These are phyloP conservation scores for Podarcis siculus DNA, from an alignment of 2,797 vertebrate species.

Conservation along the genomic window DNA sequence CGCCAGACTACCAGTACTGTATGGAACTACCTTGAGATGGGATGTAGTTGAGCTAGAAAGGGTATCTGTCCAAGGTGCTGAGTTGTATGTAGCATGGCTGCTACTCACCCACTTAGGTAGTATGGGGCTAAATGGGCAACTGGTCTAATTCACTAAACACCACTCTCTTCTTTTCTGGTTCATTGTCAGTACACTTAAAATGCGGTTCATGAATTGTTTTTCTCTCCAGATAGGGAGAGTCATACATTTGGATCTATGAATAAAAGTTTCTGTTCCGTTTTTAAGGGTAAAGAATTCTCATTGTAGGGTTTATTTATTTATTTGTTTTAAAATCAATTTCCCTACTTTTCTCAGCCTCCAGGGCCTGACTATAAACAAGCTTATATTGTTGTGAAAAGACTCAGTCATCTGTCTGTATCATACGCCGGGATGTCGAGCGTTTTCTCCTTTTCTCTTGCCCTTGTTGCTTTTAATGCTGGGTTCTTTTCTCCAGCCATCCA, in stretches of 20 bases:
- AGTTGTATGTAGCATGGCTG: too few relatives aligned
- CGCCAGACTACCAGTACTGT: background rate
- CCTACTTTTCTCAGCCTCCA: constrained; percentile 47
- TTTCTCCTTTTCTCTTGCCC: constrained; percentile 62
- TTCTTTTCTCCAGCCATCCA: constrained; percentile 67
- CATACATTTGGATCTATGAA: constrained; percentile 26
- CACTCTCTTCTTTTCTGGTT: background rate
- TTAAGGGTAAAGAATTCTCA: constrained; percentile 46
- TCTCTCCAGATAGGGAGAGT: constrained; percentile 28
- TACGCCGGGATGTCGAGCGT: constrained; percentile 62
- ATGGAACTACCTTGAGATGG: background rate
- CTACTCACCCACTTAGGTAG: too few relatives aligned
- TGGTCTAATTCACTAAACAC: background rate
- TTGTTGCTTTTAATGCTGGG: constrained; percentile 60
- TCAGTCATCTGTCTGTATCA: constrained; percentile 55
- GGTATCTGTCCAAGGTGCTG: background rate
- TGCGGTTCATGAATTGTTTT: constrained; percentile 18
- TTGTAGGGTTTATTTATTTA: constrained; percentile 3
- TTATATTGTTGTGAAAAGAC: constrained; percentile 59
- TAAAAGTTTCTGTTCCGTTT: constrained; percentile 22
- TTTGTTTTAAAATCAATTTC: rapidly evolving
- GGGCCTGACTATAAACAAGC: constrained; percentile 44
- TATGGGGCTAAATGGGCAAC: constrained; percentile 5
- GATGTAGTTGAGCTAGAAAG: background rate
- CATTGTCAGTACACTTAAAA: background rate